Evolutionary conservation across 2,113 vertebrate genomes (phyloP).

Genomic region (Triplophysa dalaica): DNA sequence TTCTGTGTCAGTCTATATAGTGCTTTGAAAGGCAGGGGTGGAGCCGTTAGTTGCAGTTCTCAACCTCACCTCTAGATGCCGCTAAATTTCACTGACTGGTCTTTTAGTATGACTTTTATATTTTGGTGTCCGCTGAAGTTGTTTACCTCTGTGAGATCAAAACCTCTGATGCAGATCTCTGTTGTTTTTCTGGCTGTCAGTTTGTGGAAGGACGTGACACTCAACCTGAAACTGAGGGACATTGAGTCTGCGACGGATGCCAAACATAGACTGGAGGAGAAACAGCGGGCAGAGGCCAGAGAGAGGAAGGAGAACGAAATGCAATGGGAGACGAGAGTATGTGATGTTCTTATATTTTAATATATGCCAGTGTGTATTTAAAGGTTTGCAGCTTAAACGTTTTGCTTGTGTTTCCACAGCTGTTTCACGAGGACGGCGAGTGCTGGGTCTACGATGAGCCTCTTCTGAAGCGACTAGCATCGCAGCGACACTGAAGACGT

Average conservation of each 20-base stretch:
- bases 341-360: slow-evolving; percentile 39
- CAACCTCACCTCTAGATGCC: no score
- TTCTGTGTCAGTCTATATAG: no score
- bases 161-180: slow-evolving; percentile 15
- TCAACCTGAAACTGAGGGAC: slow-evolving; percentile 93
- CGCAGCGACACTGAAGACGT: slow-evolving; percentile 79
- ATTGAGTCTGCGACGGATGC: slow-evolving; percentile 95
- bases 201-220: slow-evolving; percentile 94
- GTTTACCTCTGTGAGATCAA: neutral
- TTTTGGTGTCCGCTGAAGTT: neutral
- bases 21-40: no score
- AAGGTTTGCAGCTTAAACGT: slow-evolving; percentile 1
- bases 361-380: neutral
- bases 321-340: slow-evolving; percentile 95
- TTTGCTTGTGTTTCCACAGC: slow-evolving; percentile 69
- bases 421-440: slow-evolving; percentile 98
- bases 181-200: slow-evolving; percentile 65
- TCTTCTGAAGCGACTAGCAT: slow-evolving; percentile 87
- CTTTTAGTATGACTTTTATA: no score
- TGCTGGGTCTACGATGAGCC: slow-evolving; percentile 98
- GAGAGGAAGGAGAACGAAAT: slow-evolving; percentile 93
- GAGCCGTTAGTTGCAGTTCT: no score
- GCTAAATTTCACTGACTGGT: no score
- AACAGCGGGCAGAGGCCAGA: slow-evolving; percentile 92
- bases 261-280: slow-evolving; percentile 93